Conservation (phyloP, 1,140 invertebrate species). For the Muscidifurax raptorellus region DNA sequence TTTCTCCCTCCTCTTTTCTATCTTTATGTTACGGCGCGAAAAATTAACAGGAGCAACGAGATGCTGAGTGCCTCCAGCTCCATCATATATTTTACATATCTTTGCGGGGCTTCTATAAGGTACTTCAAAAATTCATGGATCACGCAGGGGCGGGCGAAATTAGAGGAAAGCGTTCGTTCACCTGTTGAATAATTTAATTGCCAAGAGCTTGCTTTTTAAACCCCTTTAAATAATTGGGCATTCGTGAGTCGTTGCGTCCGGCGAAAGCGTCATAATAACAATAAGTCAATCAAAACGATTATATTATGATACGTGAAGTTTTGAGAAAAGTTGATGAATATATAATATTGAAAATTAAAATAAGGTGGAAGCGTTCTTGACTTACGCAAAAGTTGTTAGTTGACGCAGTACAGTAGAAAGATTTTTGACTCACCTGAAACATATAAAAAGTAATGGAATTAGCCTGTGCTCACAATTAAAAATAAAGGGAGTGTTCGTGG, state of each 20-base stretch:
- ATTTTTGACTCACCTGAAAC: neutral
- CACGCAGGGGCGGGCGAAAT: neutral
- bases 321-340: too few relatives aligned
- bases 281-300: neutral
- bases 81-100: neutral
- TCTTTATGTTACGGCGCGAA: neutral
- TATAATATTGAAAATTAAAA: too few relatives aligned
- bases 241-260: neutral
- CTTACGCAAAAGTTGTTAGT: neutral
- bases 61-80: neutral
- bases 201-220: neutral
- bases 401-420: neutral
- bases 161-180: neutral
- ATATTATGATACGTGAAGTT: neutral
- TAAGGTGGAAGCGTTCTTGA: neutral
- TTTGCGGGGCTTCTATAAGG: neutral
- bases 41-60: neutral
- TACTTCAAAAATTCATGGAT: neutral
- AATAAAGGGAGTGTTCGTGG: too few relatives aligned
- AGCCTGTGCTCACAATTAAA: neutral
- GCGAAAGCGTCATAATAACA: neutral
- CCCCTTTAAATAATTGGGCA: neutral
- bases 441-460: neutral
- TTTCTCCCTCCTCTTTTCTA: neutral
- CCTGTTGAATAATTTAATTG: conserved; percentile 2